These are phyloP conservation scores for Lagria hirta DNA, from an alignment of 2,888 invertebrate genomes.

Conservation along the genomic window DNA sequence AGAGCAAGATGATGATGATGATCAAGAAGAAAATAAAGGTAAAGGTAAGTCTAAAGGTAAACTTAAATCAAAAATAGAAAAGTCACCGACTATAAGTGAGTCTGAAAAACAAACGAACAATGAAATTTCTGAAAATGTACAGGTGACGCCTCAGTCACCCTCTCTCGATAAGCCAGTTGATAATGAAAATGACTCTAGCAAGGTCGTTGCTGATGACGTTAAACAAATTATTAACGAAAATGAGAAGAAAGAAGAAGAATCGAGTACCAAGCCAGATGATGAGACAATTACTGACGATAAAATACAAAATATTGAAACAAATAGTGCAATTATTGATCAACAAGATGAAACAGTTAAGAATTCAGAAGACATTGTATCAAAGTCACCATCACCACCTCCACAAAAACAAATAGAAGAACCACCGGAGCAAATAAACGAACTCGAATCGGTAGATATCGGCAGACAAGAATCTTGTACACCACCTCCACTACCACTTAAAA, in stretches of 20 bases:
- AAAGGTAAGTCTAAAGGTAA: constrained; percentile 57
- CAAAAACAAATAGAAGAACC: too few relatives aligned
- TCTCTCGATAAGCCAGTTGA: constrained; percentile 47
- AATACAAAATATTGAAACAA: constrained; percentile 27
- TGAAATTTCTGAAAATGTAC: constrained; percentile 52
- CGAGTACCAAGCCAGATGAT: not conserved
- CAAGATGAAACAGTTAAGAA: too few relatives aligned
- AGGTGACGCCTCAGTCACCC: constrained; percentile 54
- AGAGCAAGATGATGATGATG: constrained; percentile 36
- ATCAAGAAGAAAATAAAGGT: constrained; percentile 45
- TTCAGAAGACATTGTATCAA: too few relatives aligned
- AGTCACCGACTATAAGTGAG: constrained; percentile 43
- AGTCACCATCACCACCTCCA: too few relatives aligned
- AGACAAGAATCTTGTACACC: too few relatives aligned
- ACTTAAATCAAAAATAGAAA: constrained; percentile 50
- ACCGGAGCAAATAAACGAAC: too few relatives aligned
- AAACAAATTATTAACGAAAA: constrained; percentile 25
- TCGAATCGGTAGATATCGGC: too few relatives aligned
- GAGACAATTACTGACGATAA: not conserved
- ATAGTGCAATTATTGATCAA: constrained; percentile 1
- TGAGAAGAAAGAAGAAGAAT: constrained; percentile 18
- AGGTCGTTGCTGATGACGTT: constrained; percentile 27
- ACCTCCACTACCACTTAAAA: too few relatives aligned
- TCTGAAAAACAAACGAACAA: constrained; percentile 46
- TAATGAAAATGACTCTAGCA: constrained; percentile 35